These are phyloP conservation scores for Platycheirus rosarum DNA, from an alignment of 2,888 invertebrate species.

Conservation along the genomic window DNA sequence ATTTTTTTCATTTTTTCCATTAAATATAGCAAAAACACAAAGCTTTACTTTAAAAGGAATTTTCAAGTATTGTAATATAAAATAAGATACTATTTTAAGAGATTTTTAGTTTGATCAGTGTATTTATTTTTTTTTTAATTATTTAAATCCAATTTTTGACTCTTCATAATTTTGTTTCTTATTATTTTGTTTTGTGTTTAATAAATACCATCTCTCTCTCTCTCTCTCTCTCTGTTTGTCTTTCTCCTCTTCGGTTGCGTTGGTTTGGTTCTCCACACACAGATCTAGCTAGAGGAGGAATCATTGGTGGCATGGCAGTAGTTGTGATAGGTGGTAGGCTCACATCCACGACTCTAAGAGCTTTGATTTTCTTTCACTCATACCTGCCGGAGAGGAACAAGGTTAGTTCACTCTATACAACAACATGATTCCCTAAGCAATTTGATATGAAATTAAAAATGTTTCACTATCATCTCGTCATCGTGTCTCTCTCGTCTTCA, in stretches of 20 bases:
- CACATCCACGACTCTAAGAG: conserved; percentile 78
- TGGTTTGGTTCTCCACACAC: conserved; percentile 52
- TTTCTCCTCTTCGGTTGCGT: conserved; percentile 50
- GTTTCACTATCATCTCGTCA: conserved; percentile 63
- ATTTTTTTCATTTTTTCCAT: conserved; percentile 53
- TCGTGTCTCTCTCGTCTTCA: conserved; percentile 36
- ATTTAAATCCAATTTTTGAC: conserved; percentile 63
- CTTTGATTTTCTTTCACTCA: conserved; percentile 80
- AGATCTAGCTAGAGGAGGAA: conserved; percentile 62
- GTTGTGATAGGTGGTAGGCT: conserved; percentile 54
- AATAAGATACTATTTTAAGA: conserved; percentile 50
- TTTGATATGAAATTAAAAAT: conserved; percentile 74
- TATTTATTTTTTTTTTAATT: conserved; percentile 53
- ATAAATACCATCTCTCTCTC: conserved; percentile 77
- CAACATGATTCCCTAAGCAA: conserved; percentile 82
- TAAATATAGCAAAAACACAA: conserved; percentile 70
- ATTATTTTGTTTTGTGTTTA: conserved; percentile 73
- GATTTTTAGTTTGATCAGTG: conserved; percentile 66
- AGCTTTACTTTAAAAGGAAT: conserved; percentile 71
- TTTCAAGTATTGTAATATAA: conserved; percentile 63
- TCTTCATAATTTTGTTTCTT: conserved; percentile 55
- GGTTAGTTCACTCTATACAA: conserved; percentile 83
- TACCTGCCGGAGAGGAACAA: conserved; percentile 84
- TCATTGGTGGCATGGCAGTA: conserved; percentile 53
- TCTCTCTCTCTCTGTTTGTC: conserved; percentile 55